Conservation (phyloP, 2,113 vertebrate genomes). For the Amazona vittata region DNA sequence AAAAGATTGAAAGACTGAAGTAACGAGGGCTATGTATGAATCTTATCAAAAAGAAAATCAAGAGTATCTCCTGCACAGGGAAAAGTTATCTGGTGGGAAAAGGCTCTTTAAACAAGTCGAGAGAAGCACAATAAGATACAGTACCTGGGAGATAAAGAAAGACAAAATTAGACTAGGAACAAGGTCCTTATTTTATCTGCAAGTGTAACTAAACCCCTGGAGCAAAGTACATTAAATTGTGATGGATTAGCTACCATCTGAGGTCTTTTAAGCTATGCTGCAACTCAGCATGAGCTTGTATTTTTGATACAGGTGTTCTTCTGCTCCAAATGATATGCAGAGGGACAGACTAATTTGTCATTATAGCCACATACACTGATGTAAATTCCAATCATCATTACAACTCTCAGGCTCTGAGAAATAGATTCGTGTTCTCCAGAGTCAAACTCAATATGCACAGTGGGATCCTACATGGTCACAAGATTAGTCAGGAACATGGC, state of each 20-base stretch:
- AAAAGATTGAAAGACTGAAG: not conserved
- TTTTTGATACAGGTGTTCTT: not conserved
- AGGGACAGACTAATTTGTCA: not conserved
- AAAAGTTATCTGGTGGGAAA: not conserved
- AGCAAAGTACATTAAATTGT: not conserved
- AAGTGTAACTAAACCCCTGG: not conserved
- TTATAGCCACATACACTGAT: not conserved
- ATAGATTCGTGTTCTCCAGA: not conserved
- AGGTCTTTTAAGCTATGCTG: not conserved
- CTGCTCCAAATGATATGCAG: not conserved
- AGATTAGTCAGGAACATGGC: not conserved
- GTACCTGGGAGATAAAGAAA: not conserved
- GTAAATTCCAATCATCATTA: not conserved
- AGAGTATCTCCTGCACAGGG: fast-evolving
- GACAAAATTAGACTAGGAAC: not conserved
- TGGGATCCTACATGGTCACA: not conserved
- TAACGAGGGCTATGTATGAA: not conserved
- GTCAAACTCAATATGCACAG: not conserved
- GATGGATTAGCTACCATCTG: not conserved
- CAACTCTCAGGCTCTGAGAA: not conserved
- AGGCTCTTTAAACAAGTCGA: not conserved
- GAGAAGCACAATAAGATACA: not conserved
- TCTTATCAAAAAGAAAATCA: not conserved
- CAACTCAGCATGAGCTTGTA: not conserved
- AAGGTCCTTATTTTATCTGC: not conserved